These are phyloP conservation scores for Macrophya alboannulata DNA, from an alignment of 2,888 invertebrate genomes.

Conservation along the genomic window DNA sequence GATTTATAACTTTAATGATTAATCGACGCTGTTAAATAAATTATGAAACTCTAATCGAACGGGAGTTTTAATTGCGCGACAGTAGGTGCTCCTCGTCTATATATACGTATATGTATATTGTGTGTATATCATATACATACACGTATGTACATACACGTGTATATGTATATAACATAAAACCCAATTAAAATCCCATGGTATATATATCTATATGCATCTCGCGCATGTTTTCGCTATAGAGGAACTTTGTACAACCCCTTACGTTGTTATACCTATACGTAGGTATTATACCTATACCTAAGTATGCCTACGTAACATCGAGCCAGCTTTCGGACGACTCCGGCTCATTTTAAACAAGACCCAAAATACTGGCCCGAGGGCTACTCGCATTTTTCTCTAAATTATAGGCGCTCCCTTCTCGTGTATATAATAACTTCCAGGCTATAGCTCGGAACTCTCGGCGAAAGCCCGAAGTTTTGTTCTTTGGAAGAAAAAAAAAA, in stretches of 20 bases:
- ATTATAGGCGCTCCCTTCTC: slow-evolving; percentile 49
- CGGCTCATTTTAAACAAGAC: slow-evolving; percentile 27
- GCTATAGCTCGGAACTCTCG: not conserved
- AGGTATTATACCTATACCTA: not conserved
- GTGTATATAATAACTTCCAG: slow-evolving; percentile 5
- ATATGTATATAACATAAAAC: not conserved
- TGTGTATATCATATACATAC: not conserved
- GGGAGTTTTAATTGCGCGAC: slow-evolving; percentile 38
- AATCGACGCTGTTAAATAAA: slow-evolving; percentile 38
- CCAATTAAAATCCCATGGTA: slow-evolving; percentile 15
- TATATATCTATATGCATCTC: not conserved
- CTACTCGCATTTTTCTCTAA: slow-evolving; percentile 47
- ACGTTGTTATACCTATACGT: not conserved
- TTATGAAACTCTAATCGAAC: slow-evolving; percentile 44
- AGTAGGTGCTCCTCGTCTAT: not conserved
- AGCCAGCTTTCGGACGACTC: slow-evolving; percentile 8
- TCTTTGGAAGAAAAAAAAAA: not conserved
- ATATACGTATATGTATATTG: not conserved
- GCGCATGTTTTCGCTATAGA: not conserved
- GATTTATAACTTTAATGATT: slow-evolving; percentile 18
- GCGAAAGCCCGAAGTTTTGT: not conserved
- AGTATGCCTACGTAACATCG: not conserved
- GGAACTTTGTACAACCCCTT: slow-evolving; percentile 24
- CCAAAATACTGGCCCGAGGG: slow-evolving; percentile 51
- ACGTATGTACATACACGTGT: not conserved